Evolutionary conservation across 2,113 vertebrate species (phyloP), one percentile per base, ranked within the genome.

Genomic region (Periophthalmus modestus): DNA sequence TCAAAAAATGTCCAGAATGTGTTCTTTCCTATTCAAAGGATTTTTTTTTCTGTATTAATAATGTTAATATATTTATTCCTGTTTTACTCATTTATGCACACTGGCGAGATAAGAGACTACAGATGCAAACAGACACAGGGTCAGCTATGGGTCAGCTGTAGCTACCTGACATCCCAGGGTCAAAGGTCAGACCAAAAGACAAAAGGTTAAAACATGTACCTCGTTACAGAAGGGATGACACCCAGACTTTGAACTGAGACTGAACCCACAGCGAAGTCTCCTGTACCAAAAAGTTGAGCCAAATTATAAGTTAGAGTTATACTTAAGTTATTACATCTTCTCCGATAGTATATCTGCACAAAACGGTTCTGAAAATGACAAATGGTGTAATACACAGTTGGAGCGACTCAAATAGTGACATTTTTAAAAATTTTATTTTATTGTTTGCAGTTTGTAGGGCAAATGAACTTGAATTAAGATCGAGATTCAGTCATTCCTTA

Each of bases 1-100:
- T 86, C 72, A 86, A 83, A 85, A 79, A 84, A 89, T 89, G 84
- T 77, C 43, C 77, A 90, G 82, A 85, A 88, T 85, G 71, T 66
- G 10, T 66, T 39, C 69, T 54, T 47, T 71, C 11, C 50, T 14
- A 46, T 50, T 72, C 23, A 23, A 69, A 43, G 7, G 23, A 19
- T 36, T 28, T 13, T 73, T n/a, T 73, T n/a, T 9, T 54, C 19
- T 9, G 19, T 54, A 1, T 54, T 9, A 10, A 0, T 43, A 43
- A n/a, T n/a, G 19, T 54, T 10, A 18, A 7, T 19, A 18, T 7
- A 18, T 52, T 18, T 19, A n/a, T 48, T 4, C 13, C 47, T 15
- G 19, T n/a, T 54, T n/a, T 19, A 74, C 71, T 81, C 57, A 63
- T 61, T 48, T 18, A 54, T 54, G 18, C 15, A 81, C 70, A 73